These are phyloP conservation scores for Catharus bicknelli DNA, from an alignment of 2,113 vertebrate genomes.

Conservation along the genomic window DNA sequence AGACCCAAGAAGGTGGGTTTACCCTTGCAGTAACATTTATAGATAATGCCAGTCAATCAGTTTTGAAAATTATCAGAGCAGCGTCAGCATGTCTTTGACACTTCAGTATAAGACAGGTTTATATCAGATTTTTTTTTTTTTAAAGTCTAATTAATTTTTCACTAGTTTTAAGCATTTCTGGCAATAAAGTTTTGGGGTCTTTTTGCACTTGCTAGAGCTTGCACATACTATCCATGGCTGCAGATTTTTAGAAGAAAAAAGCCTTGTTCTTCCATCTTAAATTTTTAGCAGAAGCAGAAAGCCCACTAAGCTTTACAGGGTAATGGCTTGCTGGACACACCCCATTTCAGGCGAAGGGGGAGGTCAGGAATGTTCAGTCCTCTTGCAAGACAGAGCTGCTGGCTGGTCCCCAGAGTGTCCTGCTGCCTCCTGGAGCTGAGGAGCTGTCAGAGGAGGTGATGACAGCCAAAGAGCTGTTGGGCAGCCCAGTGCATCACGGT, in stretches of 20 bases:
- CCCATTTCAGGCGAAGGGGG: neutral
- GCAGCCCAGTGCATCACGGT: fast-evolving
- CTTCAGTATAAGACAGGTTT: neutral
- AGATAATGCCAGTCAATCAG: neutral
- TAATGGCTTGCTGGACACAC: neutral
- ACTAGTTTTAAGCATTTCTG: neutral
- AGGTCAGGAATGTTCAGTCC: neutral
- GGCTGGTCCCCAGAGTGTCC: fast-evolving
- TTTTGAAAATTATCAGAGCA: neutral
- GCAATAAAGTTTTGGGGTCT: neutral
- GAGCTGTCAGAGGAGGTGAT: neutral
- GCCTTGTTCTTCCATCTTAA: neutral
- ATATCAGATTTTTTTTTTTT: neutral
- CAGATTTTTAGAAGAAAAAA: neutral
- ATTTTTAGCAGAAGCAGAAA: neutral
- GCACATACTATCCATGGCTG: neutral
- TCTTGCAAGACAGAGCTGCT: neutral
- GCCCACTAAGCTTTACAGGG: no score
- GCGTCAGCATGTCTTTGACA: neutral
- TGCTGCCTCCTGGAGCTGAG: neutral
- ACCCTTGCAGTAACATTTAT: neutral
- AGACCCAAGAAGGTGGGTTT: neutral
- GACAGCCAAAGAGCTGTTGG: neutral
- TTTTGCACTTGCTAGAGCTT: neutral
- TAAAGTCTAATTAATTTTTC: neutral